Base-by-base conservation (phyloP, 2,113 vertebrate species). In the Eurystomus gularis region DNA sequence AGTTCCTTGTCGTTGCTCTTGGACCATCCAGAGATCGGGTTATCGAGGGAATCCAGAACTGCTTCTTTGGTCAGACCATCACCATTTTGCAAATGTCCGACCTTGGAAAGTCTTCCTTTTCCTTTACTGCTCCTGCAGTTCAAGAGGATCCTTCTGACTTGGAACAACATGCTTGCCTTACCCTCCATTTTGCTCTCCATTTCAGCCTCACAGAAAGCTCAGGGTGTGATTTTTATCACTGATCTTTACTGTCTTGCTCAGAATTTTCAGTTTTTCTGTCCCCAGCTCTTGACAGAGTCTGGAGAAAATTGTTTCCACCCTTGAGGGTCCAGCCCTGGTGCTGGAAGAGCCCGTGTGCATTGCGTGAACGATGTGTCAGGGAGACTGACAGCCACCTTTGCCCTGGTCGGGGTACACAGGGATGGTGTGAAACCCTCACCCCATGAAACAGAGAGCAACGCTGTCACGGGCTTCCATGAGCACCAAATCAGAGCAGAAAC, bases 361-460 rank as follows among this genome's bases (percentile, higher is more conserved):
- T 75, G 39, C 79, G 68, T 86, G 72, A 71, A 61, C 0, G 11
- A 13, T 39, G 44, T 76, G 69, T 37, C 21, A 16, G 69, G 83
- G 82, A 33, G 57, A n/a, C 72, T 91, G 72, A 64, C 40, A 73
- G 91, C 55, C 3, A 3, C 46, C 75, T 94, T 90, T 92, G 76
- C 88, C 29, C 71, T 78, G 86, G 76, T 62, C 3, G 2, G 86
- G 58, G 72, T 80, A 24, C 54, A 40, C 49, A 54, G 71, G 76
- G 58, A 7, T 58, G 75, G 52, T 84, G 86, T 86, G 90, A 93
- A 95, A 68, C 72, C 60, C 88, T 52, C 76, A 54, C 80, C 80
- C 82, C 12, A 81, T 49, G 90, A 90, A 90, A 52, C 33, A 2
- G 0, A 17, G 4, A 64, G 77, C 82, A 79, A 37, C 92, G 64